Conservation (phyloP, 2,888 invertebrate genomes). For the Leucophenga montana region DNA sequence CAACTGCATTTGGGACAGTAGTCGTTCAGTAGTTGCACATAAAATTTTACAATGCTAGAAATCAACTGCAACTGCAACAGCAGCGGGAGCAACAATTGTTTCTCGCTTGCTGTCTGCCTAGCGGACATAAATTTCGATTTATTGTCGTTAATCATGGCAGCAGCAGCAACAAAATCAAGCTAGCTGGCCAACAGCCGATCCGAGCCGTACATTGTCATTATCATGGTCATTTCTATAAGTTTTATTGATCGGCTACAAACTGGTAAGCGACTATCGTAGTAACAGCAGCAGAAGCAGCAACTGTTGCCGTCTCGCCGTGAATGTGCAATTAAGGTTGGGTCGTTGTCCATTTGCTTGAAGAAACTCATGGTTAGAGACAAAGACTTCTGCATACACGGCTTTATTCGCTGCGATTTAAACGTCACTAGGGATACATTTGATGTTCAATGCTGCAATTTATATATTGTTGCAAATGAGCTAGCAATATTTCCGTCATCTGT, state of each 20-base stretch:
- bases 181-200: conserved; percentile 20
- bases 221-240: conserved; percentile 54
- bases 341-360: background rate
- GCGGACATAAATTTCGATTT: conserved; percentile 53
- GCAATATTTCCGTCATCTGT: background rate
- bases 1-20: conserved; percentile 3
- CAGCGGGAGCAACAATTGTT: conserved; percentile 30
- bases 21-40: background rate
- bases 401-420: conserved; percentile 24
- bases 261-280: background rate
- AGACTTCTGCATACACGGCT: background rate
- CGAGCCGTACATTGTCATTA: conserved; percentile 58
- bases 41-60: background rate
- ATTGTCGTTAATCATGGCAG: conserved; percentile 54
- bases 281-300: background rate
- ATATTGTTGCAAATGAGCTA: conserved; percentile 47
- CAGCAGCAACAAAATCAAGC: background rate
- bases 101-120: conserved; percentile 30
- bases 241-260: conserved; percentile 17
- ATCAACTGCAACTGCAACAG: conserved; percentile 6
- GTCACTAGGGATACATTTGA: no score
- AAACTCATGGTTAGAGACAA: conserved; percentile 24
- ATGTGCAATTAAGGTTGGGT: conserved; percentile 64
- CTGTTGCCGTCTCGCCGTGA: conserved; percentile 34
- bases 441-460: conserved; percentile 43